A percentile compares a stretch with the other conserved stretches of the same genome.
phyloP scores from a whole-genome alignment of 2,888 invertebrate species.

The Pomacea canaliculata region DNA sequence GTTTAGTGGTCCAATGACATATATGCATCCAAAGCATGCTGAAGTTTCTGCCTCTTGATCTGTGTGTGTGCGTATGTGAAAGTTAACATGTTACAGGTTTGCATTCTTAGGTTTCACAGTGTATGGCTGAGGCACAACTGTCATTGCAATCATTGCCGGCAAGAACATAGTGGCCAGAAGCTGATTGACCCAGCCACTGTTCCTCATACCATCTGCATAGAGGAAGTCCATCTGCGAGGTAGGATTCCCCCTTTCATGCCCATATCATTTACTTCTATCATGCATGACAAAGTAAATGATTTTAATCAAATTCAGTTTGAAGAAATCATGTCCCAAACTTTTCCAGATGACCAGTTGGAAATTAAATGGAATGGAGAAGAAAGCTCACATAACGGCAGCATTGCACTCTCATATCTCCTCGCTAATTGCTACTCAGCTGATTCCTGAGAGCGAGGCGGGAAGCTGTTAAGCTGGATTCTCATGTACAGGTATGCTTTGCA shows the following conservation, averaged over 20 bases:
- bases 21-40: too few relatives aligned
- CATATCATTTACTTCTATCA: too few relatives aligned
- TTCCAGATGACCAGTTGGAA: slow-evolving; percentile 27
- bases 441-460: slow-evolving; percentile 16
- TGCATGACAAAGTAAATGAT: too few relatives aligned
- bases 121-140: slow-evolving; percentile 52
- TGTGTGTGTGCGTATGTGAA: too few relatives aligned
- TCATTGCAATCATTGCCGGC: slow-evolving; percentile 46
- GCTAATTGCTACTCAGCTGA: slow-evolving; percentile 34
- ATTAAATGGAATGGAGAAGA: slow-evolving; percentile 33
- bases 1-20: too few relatives aligned
- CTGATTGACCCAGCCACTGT: slow-evolving; percentile 37
- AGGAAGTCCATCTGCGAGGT: slow-evolving; percentile 28
- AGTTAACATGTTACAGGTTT: too few relatives aligned
- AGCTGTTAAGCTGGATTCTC: slow-evolving; percentile 25
- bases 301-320: too few relatives aligned
- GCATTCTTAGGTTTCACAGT: slow-evolving; percentile 42
- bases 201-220: slow-evolving; percentile 32
- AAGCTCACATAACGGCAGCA: slow-evolving; percentile 33
- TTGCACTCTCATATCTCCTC: slow-evolving; percentile 38
- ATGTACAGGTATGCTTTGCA: slow-evolving; percentile 22
- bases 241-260: neutral
- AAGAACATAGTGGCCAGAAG: slow-evolving; percentile 43
- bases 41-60: too few relatives aligned
- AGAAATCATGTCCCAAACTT: neutral